These are phyloP conservation scores for Congeria kusceri DNA, from an alignment of 2,888 invertebrate genomes.

Conservation along the genomic window DNA sequence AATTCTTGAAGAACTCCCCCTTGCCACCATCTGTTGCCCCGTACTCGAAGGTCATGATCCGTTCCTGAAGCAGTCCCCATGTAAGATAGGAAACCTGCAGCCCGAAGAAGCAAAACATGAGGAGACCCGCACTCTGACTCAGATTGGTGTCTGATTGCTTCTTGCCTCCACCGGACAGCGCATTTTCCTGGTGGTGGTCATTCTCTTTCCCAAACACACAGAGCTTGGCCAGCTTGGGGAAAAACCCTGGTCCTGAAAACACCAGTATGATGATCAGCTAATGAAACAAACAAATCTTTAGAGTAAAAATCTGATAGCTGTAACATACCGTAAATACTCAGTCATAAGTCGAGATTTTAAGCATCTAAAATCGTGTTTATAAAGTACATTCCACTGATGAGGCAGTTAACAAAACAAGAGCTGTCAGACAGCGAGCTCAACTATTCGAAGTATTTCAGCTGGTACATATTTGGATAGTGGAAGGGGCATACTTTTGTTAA, in stretches of 20 bases:
- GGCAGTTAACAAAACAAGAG: too few species aligned
- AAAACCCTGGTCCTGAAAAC: conserved; percentile 76
- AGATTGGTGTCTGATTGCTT: conserved; percentile 41
- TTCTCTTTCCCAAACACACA: conserved; percentile 82
- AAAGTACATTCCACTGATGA: too few species aligned
- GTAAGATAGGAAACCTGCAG: conserved; percentile 96
- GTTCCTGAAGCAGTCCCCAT: conserved; percentile 99
- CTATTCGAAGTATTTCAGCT: too few species aligned
- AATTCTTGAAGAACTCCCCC: conserved; percentile 92
- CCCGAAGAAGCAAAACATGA: conserved; percentile 93
- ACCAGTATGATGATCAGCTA: too few species aligned
- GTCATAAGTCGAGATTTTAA: too few species aligned
- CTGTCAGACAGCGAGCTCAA: too few species aligned
- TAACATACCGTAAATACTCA: too few species aligned
- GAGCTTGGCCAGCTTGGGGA: conserved; percentile 73
- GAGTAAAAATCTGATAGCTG: too few species aligned
- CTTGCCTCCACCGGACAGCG: conserved; percentile 13
- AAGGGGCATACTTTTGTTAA: too few species aligned
- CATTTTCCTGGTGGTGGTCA: conserved; percentile 57
- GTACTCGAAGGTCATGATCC: conserved; percentile 94
- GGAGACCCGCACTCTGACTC: conserved; percentile 79
- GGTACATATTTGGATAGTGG: too few species aligned
- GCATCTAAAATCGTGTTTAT: too few species aligned
- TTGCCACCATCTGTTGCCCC: conserved; percentile 69
- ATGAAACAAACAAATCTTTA: too few species aligned